phyloP scores from a whole-genome alignment of 2,888 invertebrate species.

The Caenorhabditis sp. region DNA sequence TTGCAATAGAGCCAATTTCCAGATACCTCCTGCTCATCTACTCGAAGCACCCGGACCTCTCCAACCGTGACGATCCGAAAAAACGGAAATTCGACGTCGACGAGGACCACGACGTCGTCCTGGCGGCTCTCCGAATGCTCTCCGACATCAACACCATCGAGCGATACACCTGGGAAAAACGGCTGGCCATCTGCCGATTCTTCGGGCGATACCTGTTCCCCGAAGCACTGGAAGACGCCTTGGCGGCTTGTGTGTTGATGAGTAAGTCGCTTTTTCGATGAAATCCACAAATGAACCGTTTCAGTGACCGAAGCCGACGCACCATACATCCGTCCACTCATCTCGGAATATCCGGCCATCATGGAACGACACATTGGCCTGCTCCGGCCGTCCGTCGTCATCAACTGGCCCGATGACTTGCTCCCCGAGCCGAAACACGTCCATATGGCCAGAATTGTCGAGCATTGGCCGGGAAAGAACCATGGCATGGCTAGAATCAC shows the following conservation, averaged over 20 bases:
- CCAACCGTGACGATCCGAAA: background rate
- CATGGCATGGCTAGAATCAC: background rate
- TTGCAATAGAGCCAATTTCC: background rate
- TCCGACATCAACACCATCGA: background rate
- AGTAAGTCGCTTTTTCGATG: background rate
- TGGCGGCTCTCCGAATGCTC: background rate
- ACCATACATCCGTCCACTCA: background rate
- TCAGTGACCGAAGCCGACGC: conserved; percentile 15
- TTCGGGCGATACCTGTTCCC: conserved; percentile 1
- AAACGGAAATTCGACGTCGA: background rate
- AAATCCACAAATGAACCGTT: background rate
- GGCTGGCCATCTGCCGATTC: background rate
- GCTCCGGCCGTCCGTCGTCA: conserved; percentile 6
- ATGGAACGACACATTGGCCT: conserved; percentile 18
- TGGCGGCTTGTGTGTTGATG: background rate
- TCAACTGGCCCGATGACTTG: background rate
- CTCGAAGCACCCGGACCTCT: background rate
- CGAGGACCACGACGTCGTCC: conserved; percentile 5
- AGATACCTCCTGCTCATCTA: conserved; percentile 7
- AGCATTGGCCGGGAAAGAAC: conserved; percentile 8
- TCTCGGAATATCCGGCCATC: background rate
- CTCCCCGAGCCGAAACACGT: conserved; percentile 12
- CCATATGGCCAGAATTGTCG: conserved; percentile 18
- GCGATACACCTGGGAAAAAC: background rate
- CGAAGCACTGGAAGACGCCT: conserved; percentile 1